phyloP scores from a whole-genome alignment of 2,888 invertebrate genomes.

The Andrena flavipes region DNA sequence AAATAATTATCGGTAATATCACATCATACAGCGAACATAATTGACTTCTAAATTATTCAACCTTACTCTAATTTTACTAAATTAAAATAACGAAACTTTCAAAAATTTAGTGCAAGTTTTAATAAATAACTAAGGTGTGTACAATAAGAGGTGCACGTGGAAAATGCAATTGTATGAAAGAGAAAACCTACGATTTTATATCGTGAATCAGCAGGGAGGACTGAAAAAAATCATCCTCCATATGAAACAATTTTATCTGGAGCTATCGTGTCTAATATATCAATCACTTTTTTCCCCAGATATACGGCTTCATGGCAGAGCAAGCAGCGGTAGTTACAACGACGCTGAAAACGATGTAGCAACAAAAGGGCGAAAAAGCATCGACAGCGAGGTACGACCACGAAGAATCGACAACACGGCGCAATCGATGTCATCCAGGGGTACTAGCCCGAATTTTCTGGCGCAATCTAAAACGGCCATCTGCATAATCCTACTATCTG shows the following conservation, averaged over 20 bases:
- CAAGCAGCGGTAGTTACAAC: conserved; percentile 58
- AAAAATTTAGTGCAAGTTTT: too few species aligned
- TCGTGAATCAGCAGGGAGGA: background rate
- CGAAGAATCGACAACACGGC: conserved; percentile 79
- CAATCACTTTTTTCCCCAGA: conserved; percentile 52
- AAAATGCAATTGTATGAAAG: background rate
- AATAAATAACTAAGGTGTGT: too few species aligned
- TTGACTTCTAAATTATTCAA: too few species aligned
- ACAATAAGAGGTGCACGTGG: background rate
- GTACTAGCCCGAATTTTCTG: conserved; percentile 62
- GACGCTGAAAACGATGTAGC: conserved; percentile 51
- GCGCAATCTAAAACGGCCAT: conserved; percentile 58
- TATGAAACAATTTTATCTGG: background rate
- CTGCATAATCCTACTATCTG: conserved; percentile 68
- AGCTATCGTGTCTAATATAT: conserved; percentile 6
- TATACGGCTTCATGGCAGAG: conserved; percentile 44
- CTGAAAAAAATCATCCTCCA: background rate
- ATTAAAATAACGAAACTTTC: too few species aligned
- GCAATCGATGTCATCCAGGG: conserved; percentile 80
- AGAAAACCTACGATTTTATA: too few species aligned
- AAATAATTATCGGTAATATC: too few species aligned
- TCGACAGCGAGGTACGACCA: conserved; percentile 67
- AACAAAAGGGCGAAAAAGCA: conserved; percentile 63
- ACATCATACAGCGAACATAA: too few species aligned
- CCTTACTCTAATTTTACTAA: too few species aligned